These are phyloP conservation scores for Mobula birostris DNA, from an alignment of 2,113 vertebrate genomes.

Conservation along the genomic window DNA sequence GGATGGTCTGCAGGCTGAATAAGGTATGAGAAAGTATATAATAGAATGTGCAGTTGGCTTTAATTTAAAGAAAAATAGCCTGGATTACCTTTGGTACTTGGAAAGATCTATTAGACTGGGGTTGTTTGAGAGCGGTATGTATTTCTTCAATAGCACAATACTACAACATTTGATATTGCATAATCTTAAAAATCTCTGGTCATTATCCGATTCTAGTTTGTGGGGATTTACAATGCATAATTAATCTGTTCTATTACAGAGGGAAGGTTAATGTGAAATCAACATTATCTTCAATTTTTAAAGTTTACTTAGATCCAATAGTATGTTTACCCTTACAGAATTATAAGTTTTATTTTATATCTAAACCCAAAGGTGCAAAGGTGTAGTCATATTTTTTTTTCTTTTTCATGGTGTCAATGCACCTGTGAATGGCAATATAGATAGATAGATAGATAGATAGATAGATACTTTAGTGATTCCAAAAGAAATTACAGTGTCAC, in stretches of 20 bases:
- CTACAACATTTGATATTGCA: too few species aligned
- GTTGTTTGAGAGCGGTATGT: too few species aligned
- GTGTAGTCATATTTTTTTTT: not conserved
- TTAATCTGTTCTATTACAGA: too few species aligned
- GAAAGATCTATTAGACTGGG: too few species aligned
- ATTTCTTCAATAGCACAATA: too few species aligned
- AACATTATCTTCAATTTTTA: not conserved
- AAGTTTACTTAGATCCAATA: not conserved
- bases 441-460: too few species aligned
- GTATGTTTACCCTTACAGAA: not conserved
- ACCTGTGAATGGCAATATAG: not conserved
- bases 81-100: too few species aligned
- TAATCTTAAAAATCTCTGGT: too few species aligned
- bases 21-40: not conserved
- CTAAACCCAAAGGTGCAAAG: not conserved
- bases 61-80: not conserved
- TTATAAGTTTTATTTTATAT: not conserved
- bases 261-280: not conserved
- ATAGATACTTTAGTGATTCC: too few species aligned
- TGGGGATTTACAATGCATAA: too few species aligned
- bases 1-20: not conserved
- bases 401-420: not conserved
- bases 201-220: too few species aligned
- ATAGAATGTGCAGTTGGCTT: not conserved
- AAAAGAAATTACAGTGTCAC: too few species aligned